Conservation (phyloP, 2,797 vertebrate species). For the Pyrrhura leucotis region DNA sequence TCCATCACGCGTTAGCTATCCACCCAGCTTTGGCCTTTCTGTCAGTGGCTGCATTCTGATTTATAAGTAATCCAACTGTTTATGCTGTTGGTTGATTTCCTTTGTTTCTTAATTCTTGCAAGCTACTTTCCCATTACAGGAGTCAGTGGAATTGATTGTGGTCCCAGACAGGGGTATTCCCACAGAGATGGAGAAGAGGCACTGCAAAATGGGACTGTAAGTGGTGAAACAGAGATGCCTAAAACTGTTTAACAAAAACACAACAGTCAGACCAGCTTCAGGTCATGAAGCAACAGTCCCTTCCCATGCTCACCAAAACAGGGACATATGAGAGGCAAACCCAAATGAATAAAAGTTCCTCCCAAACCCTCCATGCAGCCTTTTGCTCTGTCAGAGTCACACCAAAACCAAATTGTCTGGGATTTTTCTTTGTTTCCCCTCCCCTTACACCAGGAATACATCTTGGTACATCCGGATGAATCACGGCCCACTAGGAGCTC, state of each 20-base stretch:
- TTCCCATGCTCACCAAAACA: neutral
- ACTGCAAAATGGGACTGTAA: neutral
- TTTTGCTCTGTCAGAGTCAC: fast-evolving
- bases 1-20: neutral
- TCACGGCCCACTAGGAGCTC: neutral
- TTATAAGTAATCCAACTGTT: neutral
- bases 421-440: neutral
- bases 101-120: neutral
- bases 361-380: neutral
- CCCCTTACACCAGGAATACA: neutral
- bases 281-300: neutral
- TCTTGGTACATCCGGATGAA: neutral
- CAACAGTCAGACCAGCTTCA: neutral
- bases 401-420: neutral
- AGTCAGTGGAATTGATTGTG: neutral
- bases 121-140: neutral
- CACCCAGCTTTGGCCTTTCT: neutral
- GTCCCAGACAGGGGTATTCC: neutral
- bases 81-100: neutral
- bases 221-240: neutral
- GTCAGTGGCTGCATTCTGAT: neutral
- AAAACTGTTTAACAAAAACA: neutral
- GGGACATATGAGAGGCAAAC: neutral
- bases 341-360: neutral
- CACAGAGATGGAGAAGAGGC: neutral